Evolutionary conservation across 2,888 invertebrate species (phyloP), one percentile per base, ranked within the genome.

Genomic region (Eupithecia insigniata): DNA sequence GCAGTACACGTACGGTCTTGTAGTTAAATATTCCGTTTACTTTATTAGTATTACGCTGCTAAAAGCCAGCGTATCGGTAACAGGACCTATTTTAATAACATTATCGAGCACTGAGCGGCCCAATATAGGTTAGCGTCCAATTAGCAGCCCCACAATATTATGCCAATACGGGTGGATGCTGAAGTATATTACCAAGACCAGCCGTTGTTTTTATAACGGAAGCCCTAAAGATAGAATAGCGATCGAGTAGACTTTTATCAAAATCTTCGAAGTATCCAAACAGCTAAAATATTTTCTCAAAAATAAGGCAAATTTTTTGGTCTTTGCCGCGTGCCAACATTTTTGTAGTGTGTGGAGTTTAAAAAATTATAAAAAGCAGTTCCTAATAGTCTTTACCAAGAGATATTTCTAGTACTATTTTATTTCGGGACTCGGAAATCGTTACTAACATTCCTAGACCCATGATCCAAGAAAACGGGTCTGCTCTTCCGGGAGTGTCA

Each of bases 31-130:
- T 51, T 51, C 12, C 3, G 10, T 51, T 3, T 22, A 51, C 22
- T 51, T 70, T 69, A 69, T 72, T 51, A 72, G 65, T 34, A 43
- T 8, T 34, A 32, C 61, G 43, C 65, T 22, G 46, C 72, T 72
- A 72, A 72, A 72, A 72, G 68, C 72, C 64, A 16, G 65, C 46
- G 34, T 72, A 61, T 69, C 65, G 68, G 66, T 12, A 12, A 66
- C 66, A 55, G 36, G 18, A 66, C 30, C 69, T 69, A 69, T 66
- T 66, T 61, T 69, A 69, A 61, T 66, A 72, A 66, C 72, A 72
- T 72, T 72, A 72, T 61, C 22, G 39, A 69, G 51, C 69, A 68
- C 58, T 72, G 34, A 66, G 34, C 46, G 61, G 69, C 68, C 65
- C 69, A 66, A 60, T 69, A 26, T 69, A 66, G 60, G 60, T 61